phyloP scores from a whole-genome alignment of 2,113 vertebrate genomes.

The Galeopterus variegatus region DNA sequence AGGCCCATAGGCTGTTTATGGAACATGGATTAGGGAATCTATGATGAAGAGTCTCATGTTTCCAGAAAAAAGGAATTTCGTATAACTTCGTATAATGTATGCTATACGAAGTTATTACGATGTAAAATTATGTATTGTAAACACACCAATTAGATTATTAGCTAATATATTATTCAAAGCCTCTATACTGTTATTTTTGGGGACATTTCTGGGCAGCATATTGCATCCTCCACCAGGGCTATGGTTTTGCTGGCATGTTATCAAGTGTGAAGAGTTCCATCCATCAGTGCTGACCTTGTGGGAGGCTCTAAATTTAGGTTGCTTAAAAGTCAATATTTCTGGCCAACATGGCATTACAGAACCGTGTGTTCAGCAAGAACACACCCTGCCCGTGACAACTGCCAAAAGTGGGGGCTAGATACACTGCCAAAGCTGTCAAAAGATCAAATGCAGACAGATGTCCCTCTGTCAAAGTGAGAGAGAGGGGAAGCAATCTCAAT shows the following conservation, averaged over 20 bases:
- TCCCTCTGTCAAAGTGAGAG: background rate
- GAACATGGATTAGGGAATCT: conserved; percentile 35
- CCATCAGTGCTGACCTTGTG: background rate
- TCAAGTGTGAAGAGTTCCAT: background rate
- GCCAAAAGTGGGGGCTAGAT: background rate
- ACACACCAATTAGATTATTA: background rate
- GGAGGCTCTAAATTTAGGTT: conserved; percentile 44
- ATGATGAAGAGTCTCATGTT: conserved; percentile 81
- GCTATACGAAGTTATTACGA: too few relatives aligned
- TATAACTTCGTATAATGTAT: too few relatives aligned
- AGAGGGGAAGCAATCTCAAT: background rate
- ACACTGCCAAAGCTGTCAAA: background rate
- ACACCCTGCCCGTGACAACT: background rate
- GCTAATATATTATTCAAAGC: background rate
- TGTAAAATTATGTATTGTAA: background rate
- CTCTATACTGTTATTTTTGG: background rate
- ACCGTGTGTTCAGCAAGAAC: background rate
- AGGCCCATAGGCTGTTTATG: conserved; percentile 56
- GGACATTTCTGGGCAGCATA: background rate
- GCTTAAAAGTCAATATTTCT: conserved; percentile 24
- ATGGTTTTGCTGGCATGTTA: background rate
- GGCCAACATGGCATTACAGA: background rate
- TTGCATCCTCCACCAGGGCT: background rate
- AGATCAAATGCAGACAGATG: background rate
- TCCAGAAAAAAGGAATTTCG: conserved; percentile 77